Percentiles rank a stretch among this genome's conserved stretches.
These are phyloP conservation scores for Ellobium chinense DNA, from an alignment of 2,888 invertebrate species.

Conservation along the genomic window DNA sequence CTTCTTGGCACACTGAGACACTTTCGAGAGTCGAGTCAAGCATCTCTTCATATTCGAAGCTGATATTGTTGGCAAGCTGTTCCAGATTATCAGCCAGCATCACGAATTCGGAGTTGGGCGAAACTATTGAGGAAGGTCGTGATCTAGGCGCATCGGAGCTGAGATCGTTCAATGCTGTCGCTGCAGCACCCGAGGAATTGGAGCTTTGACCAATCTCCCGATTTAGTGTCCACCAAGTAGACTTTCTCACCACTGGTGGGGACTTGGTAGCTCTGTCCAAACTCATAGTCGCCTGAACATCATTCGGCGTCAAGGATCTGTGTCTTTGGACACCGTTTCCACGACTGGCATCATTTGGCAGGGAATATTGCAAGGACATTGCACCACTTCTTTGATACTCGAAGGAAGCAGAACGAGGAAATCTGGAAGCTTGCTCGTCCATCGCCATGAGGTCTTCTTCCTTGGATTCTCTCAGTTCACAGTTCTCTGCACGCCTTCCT, in stretches of 20 bases:
- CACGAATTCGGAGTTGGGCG: slow-evolving; percentile 42
- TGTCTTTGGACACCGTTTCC: not conserved
- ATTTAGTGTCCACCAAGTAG: not conserved
- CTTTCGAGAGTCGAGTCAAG: slow-evolving; percentile 29
- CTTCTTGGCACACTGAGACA: slow-evolving; percentile 13
- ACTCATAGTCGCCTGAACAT: not conserved
- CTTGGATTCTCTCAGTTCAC: slow-evolving; percentile 14
- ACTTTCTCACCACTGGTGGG: not conserved
- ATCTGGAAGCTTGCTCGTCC: not conserved
- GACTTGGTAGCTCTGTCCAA: not conserved
- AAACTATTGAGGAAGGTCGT: slow-evolving; percentile 32
- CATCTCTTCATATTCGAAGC: slow-evolving; percentile 55
- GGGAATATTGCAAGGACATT: not conserved
- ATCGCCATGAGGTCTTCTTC: slow-evolving; percentile 13
- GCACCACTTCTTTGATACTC: slow-evolving; percentile 1
- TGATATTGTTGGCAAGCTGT: slow-evolving; percentile 57
- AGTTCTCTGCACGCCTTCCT: not conserved
- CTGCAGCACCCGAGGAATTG: not conserved
- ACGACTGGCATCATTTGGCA: not conserved
- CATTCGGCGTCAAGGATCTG: slow-evolving; percentile 32
- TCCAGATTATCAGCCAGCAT: slow-evolving; percentile 49
- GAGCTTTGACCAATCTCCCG: no score
- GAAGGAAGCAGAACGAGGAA: slow-evolving; percentile 35
- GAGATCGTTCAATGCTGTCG: slow-evolving; percentile 23
- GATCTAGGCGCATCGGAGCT: not conserved